Conservation (phyloP, 2,797 vertebrate genomes). For the Mastacembelus armatus region DNA sequence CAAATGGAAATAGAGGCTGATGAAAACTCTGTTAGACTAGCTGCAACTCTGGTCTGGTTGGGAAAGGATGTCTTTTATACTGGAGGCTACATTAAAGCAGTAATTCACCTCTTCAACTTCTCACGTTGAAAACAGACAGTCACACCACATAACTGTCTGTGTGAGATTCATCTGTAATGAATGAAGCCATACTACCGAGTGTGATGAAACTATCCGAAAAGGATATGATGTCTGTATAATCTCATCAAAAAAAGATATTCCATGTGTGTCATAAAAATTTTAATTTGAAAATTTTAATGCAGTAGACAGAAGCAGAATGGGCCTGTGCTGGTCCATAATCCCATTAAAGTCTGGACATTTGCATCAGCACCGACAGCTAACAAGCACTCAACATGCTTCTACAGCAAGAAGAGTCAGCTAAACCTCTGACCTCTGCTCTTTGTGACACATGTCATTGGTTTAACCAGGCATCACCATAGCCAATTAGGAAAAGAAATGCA, state of each 20-base stretch:
- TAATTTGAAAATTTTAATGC: not conserved
- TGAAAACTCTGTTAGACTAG: too few relatives aligned
- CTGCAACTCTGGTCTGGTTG: too few relatives aligned
- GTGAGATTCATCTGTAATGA: too few relatives aligned
- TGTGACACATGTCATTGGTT: constrained; percentile 28
- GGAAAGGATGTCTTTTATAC: too few relatives aligned
- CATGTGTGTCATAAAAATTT: not conserved
- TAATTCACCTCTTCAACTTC: constrained; percentile 2
- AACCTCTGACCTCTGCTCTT: constrained; percentile 25
- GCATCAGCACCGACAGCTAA: constrained; percentile 28
- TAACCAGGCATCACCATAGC: constrained; percentile 22
- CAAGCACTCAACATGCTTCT: constrained; percentile 27
- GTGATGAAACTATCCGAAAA: too few relatives aligned
- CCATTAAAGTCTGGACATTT: constrained; percentile 32
- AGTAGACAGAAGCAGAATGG: constrained; percentile 24
- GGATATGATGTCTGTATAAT: too few relatives aligned
- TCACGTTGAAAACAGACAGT: constrained; percentile 1
- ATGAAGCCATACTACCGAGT: too few relatives aligned
- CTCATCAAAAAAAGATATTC: not conserved
- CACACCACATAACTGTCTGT: too few relatives aligned
- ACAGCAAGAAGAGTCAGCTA: constrained; percentile 18
- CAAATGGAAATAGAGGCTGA: too few relatives aligned
- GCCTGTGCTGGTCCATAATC: constrained; percentile 13
- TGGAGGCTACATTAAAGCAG: constrained; percentile 20
- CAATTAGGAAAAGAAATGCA: constrained; percentile 55